Evolutionary conservation across 2,113 vertebrate genomes (phyloP).

Genomic region (Puntigrus tetrazona): DNA sequence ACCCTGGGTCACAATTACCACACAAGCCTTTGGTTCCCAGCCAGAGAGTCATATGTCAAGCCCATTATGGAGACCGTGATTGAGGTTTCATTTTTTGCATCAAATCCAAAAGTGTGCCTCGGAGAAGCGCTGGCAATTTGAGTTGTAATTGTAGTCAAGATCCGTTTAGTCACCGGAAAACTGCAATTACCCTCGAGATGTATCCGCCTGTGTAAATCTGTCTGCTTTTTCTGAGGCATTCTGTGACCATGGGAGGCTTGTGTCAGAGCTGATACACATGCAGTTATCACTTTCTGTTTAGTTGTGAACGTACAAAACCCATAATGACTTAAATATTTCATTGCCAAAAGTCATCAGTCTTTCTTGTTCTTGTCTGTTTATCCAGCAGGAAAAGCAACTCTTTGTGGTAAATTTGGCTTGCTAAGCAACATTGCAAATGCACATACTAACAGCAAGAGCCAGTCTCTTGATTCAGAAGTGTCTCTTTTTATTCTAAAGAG

Average conservation of each 20-base stretch:
- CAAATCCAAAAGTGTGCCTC: slow-evolving; percentile 34
- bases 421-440: not conserved
- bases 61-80: slow-evolving; percentile 19
- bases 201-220: slow-evolving; percentile 29
- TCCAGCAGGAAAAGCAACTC: not conserved
- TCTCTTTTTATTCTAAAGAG: not conserved
- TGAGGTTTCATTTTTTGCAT: slow-evolving; percentile 34
- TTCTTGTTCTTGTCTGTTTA: slow-evolving; percentile 21
- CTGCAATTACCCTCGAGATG: slow-evolving; percentile 31
- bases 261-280: not conserved
- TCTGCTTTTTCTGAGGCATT: slow-evolving; percentile 20
- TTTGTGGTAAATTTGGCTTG: not conserved
- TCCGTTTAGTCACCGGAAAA: slow-evolving; percentile 43
- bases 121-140: slow-evolving; percentile 13
- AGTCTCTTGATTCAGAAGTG: not conserved
- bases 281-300: not conserved
- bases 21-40: not conserved
- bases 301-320: slow-evolving; percentile 30
- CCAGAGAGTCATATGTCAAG: slow-evolving; percentile 24
- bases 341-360: slow-evolving; percentile 18
- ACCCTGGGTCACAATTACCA: slow-evolving; percentile 16
- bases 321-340: slow-evolving; percentile 27
- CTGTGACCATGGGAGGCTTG: slow-evolving; percentile 33
- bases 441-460: not conserved
- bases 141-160: slow-evolving; percentile 48